Evolutionary conservation across 2,113 vertebrate genomes (phyloP).

Genomic region (Xyliphius kryptos): DNA sequence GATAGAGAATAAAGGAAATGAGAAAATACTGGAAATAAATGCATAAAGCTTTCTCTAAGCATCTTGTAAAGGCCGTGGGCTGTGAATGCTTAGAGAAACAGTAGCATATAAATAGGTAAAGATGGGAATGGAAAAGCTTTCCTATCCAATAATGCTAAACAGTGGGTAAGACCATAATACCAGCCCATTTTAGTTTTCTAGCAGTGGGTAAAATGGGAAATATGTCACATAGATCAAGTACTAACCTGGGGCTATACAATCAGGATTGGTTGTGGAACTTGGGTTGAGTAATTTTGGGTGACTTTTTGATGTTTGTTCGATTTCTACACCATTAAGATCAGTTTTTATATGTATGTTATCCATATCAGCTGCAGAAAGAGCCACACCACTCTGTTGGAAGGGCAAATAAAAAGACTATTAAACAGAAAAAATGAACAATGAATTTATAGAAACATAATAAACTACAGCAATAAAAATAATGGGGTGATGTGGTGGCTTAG

Average conservation of each 20-base stretch:
- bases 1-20: too few species aligned
- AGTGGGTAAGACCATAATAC: neutral
- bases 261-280: slow-evolving; percentile 68
- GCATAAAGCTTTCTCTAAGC: slow-evolving; percentile 52
- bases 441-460: too few species aligned
- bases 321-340: slow-evolving; percentile 48
- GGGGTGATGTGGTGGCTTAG: too few species aligned
- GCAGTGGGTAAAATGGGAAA: neutral
- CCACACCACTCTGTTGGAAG: slow-evolving; percentile 40
- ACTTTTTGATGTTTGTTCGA: slow-evolving; percentile 56
- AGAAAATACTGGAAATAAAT: slow-evolving; percentile 26
- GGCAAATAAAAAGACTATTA: neutral
- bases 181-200: neutral
- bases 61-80: slow-evolving; percentile 41
- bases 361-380: slow-evolving; percentile 51
- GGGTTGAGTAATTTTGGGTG: slow-evolving; percentile 67
- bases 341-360: slow-evolving; percentile 55
- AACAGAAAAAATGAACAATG: neutral
- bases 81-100: slow-evolving; percentile 14
- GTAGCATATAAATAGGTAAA: neutral
- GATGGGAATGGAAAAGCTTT: neutral
- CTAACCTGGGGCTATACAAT: slow-evolving; percentile 84
- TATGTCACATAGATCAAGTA: slow-evolving; percentile 13
- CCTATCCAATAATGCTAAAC: too few species aligned
- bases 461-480: too few species aligned